A percentile compares a stretch with the other conserved stretches of the same genome.
These are phyloP conservation scores for Leptoclinus maculatus DNA, from an alignment of 2,797 vertebrate species.

Conservation along the genomic window DNA sequence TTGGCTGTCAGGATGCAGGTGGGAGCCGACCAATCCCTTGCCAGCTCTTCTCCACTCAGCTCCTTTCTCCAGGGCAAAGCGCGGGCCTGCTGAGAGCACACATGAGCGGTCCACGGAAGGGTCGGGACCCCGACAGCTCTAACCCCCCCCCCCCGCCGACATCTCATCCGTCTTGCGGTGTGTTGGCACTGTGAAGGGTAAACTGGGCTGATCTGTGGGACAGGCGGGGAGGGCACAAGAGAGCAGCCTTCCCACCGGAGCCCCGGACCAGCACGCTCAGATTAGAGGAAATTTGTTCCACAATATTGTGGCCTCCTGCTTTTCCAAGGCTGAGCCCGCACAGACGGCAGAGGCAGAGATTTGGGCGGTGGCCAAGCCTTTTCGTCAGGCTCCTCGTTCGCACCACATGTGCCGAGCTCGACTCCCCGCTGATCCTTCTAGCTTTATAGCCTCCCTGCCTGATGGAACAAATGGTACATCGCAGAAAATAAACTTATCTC, in stretches of 20 bases:
- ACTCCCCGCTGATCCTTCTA: slow-evolving; percentile 88
- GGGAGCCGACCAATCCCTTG: slow-evolving; percentile 59
- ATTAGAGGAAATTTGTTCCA: slow-evolving; percentile 93
- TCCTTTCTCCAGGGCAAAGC: slow-evolving; percentile 75
- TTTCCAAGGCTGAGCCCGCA: slow-evolving; percentile 86
- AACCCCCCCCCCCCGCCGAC: slow-evolving; percentile 61
- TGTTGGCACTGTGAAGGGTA: slow-evolving; percentile 81
- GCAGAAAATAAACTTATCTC: slow-evolving; percentile 98
- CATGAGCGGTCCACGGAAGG: slow-evolving; percentile 74
- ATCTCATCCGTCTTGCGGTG: slow-evolving; percentile 77
- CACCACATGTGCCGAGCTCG: slow-evolving; percentile 87
- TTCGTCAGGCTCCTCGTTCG: slow-evolving; percentile 83
- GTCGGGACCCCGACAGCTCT: slow-evolving; percentile 71
- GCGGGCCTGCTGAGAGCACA: slow-evolving; percentile 80
- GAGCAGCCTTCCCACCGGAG: slow-evolving; percentile 81
- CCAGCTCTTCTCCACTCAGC: slow-evolving; percentile 74
- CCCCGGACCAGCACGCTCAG: slow-evolving; percentile 86
- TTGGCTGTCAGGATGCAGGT: slow-evolving; percentile 58
- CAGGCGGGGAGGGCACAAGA: slow-evolving; percentile 77
- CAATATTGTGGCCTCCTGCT: slow-evolving; percentile 90
- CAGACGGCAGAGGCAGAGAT: slow-evolving; percentile 95
- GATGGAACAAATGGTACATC: slow-evolving; percentile 94
- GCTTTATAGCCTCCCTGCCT: slow-evolving; percentile 92
- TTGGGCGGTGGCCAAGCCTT: slow-evolving; percentile 92
- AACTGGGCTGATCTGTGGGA: slow-evolving; percentile 74